These are phyloP conservation scores for Acromyrmex charruanus DNA, from an alignment of 1,140 invertebrate species.

Conservation along the genomic window DNA sequence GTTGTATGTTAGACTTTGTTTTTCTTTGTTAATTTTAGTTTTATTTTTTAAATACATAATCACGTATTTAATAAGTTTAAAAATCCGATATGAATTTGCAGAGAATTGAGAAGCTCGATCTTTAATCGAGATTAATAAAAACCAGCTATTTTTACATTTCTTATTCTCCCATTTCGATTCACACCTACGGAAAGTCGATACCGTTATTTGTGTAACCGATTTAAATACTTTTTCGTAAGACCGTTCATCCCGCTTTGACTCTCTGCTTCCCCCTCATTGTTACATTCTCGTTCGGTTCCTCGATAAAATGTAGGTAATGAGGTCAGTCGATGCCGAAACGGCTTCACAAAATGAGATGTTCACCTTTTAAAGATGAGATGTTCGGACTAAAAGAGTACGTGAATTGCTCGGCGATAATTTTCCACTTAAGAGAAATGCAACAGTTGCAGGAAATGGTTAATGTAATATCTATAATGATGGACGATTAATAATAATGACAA, in stretches of 20 bases:
- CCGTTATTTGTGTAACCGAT: slow-evolving; percentile 71
- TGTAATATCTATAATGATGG: not conserved
- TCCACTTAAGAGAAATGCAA: not conserved
- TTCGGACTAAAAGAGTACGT: slow-evolving; percentile 2
- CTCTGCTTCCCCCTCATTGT: not conserved
- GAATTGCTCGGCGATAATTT: slow-evolving; percentile 16
- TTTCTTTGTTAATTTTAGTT: too few species aligned
- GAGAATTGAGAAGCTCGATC: not conserved
- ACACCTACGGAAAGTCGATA: slow-evolving; percentile 19
- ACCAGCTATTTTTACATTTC: not conserved
- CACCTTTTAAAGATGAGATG: not conserved
- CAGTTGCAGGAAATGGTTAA: slow-evolving; percentile 4
- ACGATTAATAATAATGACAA: slow-evolving; percentile 22
- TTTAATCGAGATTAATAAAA: not conserved
- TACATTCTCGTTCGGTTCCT: slow-evolving; percentile 18
- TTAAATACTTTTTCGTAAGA: slow-evolving; percentile 64
- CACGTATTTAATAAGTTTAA: too few species aligned
- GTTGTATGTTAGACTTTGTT: too few species aligned
- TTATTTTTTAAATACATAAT: too few species aligned
- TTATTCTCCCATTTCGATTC: not conserved
- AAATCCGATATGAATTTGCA: not conserved
- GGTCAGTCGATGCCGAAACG: slow-evolving; percentile 59
- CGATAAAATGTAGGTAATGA: slow-evolving; percentile 69
- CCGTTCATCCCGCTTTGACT: not conserved
- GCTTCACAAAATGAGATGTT: slow-evolving; percentile 31